Base-by-base conservation (phyloP, 2,888 invertebrate species). In the Torymus tubicola region DNA sequence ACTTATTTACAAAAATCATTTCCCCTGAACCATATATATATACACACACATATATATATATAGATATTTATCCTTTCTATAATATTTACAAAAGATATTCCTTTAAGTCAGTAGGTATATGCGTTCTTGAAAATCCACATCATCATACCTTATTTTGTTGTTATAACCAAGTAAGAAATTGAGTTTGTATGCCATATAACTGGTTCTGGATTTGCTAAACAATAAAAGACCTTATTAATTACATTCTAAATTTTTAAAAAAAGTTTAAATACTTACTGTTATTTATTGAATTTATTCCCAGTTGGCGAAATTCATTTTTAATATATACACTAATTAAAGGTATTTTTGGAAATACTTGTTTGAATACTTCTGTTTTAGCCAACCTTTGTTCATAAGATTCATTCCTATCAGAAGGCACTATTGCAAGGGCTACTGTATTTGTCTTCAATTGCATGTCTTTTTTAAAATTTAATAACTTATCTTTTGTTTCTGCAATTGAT, bases 271-370 rank as follows among this genome's bases (percentile, higher is more conserved):
- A 18, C 18, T 53, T 21, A 72, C 72, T 13, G 14, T 11, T 5
- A 16, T 53, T 4, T 2, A 24, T 11, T 10, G 72, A 63, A 63
- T 72, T 63, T 31, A 24, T 2, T 14, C 52, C 58, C 31, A 57
- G n/a, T 52, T 81, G 77, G 58, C 50, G 55, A 69, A 81, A 78
- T 42, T 11, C 16, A 11, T 31, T 18, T 12, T 53, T 50, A 11
- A 61, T 52, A 50, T 52, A 65, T 5, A 63, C 21, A 63, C 68
- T 42, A n/a, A 24, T 21, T 31, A 52, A 52, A 50, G 65, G 69
- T 70, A 71, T 71, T 53, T 71, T 52, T 55, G 65, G 16, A 75
- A 53, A 67, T 24, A 65, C 2, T 77, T 55, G 57, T 21, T 57
- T 71, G 2, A 71, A 67, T 53, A 18, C 12, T 53, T 63, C 55